Conservation (phyloP, 2,888 invertebrate species). For the Caenorhabditis sinica region DNA sequence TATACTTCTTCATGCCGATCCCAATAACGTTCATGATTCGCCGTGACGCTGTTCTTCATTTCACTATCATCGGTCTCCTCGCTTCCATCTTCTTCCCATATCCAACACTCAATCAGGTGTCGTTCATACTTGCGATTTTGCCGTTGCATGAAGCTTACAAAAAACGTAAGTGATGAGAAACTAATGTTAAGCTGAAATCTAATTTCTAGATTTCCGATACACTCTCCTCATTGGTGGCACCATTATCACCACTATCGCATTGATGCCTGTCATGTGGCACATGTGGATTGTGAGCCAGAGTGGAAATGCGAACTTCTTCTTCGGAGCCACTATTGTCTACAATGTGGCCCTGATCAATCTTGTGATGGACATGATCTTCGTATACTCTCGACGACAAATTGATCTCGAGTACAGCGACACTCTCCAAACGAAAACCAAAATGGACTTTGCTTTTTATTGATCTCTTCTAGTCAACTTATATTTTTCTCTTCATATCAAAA, state of each 20-base stretch:
- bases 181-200: not conserved
- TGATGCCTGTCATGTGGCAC: slow-evolving; percentile 96
- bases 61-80: slow-evolving; percentile 86
- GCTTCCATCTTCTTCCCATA: slow-evolving; percentile 96
- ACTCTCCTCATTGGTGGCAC: slow-evolving; percentile 94
- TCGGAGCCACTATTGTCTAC: slow-evolving; percentile 96
- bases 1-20: slow-evolving; percentile 93
- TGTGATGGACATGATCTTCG: slow-evolving; percentile 69
- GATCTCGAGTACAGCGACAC: slow-evolving; percentile 55
- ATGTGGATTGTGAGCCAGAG: slow-evolving; percentile 98
- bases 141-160: slow-evolving; percentile 92
- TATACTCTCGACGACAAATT: slow-evolving; percentile 65
- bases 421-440: slow-evolving; percentile 55
- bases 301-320: slow-evolving; percentile 99
- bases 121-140: slow-evolving; percentile 92
- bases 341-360: slow-evolving; percentile 89
- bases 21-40: slow-evolving; percentile 88
- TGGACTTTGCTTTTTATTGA: slow-evolving; percentile 63
- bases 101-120: slow-evolving; percentile 96
- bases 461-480: slow-evolving; percentile 4
- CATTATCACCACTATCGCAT: slow-evolving; percentile 91
- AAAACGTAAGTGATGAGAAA: slow-evolving; percentile 65
- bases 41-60: slow-evolving; percentile 84
- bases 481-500: slow-evolving; percentile 18
- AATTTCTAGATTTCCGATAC: slow-evolving; percentile 88